Percentiles rank a stretch among this genome's conserved stretches.
These are phyloP conservation scores for Musca domestica DNA, from an alignment of 1,140 invertebrate genomes.

Conservation along the genomic window DNA sequence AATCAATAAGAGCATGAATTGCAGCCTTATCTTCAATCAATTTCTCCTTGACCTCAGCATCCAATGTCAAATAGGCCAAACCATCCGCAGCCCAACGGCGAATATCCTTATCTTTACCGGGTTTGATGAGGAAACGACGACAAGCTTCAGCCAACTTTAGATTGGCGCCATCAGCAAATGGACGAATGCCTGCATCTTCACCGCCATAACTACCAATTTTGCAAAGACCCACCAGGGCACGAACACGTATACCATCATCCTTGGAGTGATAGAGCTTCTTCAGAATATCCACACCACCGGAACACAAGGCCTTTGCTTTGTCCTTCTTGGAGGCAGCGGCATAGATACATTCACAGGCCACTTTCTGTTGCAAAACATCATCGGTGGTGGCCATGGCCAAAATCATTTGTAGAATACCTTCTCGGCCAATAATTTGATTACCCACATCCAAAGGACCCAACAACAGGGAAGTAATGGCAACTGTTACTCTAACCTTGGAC, in stretches of 20 bases:
- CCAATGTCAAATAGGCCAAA: constrained; percentile 93
- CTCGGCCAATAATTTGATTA: constrained; percentile 84
- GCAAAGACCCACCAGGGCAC: constrained; percentile 91
- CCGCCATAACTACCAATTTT: constrained; percentile 95
- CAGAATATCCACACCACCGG: constrained; percentile 88
- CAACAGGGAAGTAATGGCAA: constrained; percentile 87
- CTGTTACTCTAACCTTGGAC: constrained; percentile 83
- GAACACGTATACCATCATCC: constrained; percentile 85
- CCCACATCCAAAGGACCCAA: constrained; percentile 92
- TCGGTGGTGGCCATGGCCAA: constrained; percentile 92
- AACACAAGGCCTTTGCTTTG: constrained; percentile 88
- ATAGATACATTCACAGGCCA: constrained; percentile 94
- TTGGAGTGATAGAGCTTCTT: constrained; percentile 91
- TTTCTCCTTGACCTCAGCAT: constrained; percentile 98
- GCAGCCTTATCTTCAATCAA: constrained; percentile 83
- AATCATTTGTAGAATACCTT: constrained; percentile 94
- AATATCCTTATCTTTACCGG: constrained; percentile 82
- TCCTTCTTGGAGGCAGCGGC: constrained; percentile 97
- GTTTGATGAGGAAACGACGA: constrained; percentile 83
- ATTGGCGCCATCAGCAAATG: constrained; percentile 93
- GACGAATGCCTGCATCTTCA: constrained; percentile 88
- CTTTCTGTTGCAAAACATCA: constrained; percentile 82
- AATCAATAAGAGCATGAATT: constrained; percentile 81
- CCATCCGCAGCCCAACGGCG: constrained; percentile 97
- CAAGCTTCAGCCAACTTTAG: constrained; percentile 93